Conservation (phyloP, 2,888 invertebrate species). For the Achlya flavicornis region DNA sequence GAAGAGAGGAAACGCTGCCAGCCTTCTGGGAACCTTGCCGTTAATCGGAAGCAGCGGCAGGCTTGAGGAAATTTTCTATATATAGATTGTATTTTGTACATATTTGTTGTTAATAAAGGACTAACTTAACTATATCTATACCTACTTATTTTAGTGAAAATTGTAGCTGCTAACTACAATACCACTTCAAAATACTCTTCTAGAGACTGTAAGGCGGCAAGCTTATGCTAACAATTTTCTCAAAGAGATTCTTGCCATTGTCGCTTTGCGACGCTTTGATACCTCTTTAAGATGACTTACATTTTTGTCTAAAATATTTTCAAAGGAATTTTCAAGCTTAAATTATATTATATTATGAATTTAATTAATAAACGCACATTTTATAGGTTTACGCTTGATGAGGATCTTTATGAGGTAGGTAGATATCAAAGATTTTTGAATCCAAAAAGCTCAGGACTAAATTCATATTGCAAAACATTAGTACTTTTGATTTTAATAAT, state of each 20-base stretch:
- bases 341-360: not conserved
- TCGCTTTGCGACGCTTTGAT: slow-evolving; percentile 67
- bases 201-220: slow-evolving; percentile 55
- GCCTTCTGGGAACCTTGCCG: no score
- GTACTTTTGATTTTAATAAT: no score
- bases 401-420: no score
- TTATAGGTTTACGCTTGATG: no score
- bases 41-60: no score
- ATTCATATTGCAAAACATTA: no score
- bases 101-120: no score
- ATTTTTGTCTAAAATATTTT: slow-evolving; percentile 36
- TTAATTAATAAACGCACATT: not conserved
- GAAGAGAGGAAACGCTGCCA: no score
- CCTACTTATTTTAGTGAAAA: not conserved
- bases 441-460: no score
- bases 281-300: slow-evolving; percentile 68
- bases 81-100: no score
- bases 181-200: slow-evolving; percentile 34
- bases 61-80: no score
- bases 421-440: no score
- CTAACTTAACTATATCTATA: slow-evolving; percentile 11
- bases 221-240: slow-evolving; percentile 67
- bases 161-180: slow-evolving; percentile 48
- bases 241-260: slow-evolving; percentile 71
- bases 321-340: not conserved